Evolutionary conservation across 2,797 vertebrate genomes (phyloP).

Genomic region (Protosalanx chinensis): DNA sequence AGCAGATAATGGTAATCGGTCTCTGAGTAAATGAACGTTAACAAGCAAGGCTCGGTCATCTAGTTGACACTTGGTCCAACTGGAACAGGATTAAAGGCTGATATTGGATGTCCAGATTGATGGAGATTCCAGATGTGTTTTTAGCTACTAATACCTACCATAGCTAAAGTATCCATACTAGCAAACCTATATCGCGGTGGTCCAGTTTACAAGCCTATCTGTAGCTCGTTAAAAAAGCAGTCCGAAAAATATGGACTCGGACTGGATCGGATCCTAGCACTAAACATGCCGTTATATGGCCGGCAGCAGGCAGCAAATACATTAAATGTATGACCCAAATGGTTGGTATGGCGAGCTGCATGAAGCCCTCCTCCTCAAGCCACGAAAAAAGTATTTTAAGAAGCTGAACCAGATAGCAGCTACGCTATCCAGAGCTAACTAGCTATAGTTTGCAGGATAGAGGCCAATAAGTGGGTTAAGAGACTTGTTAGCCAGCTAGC

Average conservation of each 20-base stretch:
- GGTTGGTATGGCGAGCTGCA: too few relatives aligned
- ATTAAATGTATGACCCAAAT: too few relatives aligned
- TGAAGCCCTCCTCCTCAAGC: too few relatives aligned
- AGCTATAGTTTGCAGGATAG: conserved; percentile 1
- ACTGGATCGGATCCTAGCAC: too few relatives aligned
- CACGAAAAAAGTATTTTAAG: too few relatives aligned
- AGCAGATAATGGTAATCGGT: conserved; percentile 39
- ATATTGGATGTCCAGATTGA: too few relatives aligned
- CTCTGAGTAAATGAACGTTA: neutral
- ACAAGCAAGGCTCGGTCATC: neutral
- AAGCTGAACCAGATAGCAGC: too few relatives aligned
- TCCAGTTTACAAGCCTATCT: neutral
- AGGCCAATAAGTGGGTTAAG: too few relatives aligned
- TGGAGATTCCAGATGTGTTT: neutral
- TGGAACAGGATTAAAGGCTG: too few relatives aligned
- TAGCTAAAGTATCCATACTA: neutral
- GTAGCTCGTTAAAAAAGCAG: neutral
- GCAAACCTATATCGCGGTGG: too few relatives aligned
- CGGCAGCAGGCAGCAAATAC: too few relatives aligned
- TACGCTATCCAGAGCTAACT: conserved; percentile 2
- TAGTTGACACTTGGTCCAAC: neutral
- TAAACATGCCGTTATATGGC: too few relatives aligned
- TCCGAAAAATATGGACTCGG: neutral
- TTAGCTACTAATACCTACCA: neutral
- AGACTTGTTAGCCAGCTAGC: neutral